Evolutionary conservation across 2,888 invertebrate genomes (phyloP).

Genomic region (Patella pellucida): DNA sequence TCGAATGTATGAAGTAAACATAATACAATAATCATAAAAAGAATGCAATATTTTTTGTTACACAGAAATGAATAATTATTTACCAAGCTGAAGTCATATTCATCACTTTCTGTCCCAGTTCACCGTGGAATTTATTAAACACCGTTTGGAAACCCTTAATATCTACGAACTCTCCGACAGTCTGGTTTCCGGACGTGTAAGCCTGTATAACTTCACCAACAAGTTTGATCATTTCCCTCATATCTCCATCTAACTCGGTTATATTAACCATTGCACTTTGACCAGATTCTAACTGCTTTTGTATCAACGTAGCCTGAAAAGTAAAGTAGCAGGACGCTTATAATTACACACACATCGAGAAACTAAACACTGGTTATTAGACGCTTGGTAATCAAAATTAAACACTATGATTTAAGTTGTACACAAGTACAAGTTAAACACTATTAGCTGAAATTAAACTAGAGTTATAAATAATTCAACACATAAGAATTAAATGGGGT

Average conservation of each 20-base stretch:
- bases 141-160: constrained; percentile 24
- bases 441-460: no score
- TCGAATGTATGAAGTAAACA: no score
- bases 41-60: no score
- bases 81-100: constrained; percentile 28
- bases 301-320: constrained; percentile 23
- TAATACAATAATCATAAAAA: no score
- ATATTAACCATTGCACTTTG: constrained; percentile 22
- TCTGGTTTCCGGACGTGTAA: constrained; percentile 24
- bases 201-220: constrained; percentile 22
- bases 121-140: constrained; percentile 21
- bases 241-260: constrained; percentile 23
- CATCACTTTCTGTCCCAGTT: constrained; percentile 23
- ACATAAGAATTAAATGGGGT: no score
- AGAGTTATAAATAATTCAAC: no score
- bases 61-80: background rate
- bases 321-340: no score
- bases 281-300: constrained; percentile 21
- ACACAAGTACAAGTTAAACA: no score
- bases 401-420: no score
- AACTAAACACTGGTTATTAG: no score
- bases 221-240: constrained; percentile 22
- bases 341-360: no score
- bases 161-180: constrained; percentile 26
- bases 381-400: no score